phyloP scores from a whole-genome alignment of 2,888 invertebrate species.

The Rhogogaster chlorosoma region DNA sequence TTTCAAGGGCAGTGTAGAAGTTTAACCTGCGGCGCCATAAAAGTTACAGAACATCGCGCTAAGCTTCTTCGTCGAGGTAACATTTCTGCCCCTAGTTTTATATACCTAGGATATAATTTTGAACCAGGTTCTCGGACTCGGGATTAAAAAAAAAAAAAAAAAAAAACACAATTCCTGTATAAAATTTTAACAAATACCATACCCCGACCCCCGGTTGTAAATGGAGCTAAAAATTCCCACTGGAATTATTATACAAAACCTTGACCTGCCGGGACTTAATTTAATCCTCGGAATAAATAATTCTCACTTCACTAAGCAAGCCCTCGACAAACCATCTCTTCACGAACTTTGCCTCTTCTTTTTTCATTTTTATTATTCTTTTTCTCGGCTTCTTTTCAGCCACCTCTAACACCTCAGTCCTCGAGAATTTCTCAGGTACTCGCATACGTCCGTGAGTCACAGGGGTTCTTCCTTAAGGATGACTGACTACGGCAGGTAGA shows the following conservation, averaged over 20 bases:
- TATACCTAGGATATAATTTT: background rate
- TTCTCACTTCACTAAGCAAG: constrained; percentile 18
- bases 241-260: background rate
- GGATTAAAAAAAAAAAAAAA: background rate
- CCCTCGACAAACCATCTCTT: background rate
- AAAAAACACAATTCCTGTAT: background rate
- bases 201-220: background rate
- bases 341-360: background rate
- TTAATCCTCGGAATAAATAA: constrained; percentile 29
- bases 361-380: background rate
- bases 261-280: background rate
- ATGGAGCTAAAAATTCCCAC: background rate
- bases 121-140: background rate
- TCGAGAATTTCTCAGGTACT: constrained; percentile 28
- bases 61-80: background rate
- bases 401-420: background rate
- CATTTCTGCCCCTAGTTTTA: background rate
- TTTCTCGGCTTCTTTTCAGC: background rate
- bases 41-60: background rate
- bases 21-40: constrained; percentile 1
- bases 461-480: background rate
- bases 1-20: background rate
- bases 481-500: constrained; percentile 19
- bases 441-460: constrained; percentile 14
- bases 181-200: background rate